These are phyloP conservation scores for Nemotelus pantherinus DNA, from an alignment of 2,888 invertebrate genomes.

Conservation along the genomic window DNA sequence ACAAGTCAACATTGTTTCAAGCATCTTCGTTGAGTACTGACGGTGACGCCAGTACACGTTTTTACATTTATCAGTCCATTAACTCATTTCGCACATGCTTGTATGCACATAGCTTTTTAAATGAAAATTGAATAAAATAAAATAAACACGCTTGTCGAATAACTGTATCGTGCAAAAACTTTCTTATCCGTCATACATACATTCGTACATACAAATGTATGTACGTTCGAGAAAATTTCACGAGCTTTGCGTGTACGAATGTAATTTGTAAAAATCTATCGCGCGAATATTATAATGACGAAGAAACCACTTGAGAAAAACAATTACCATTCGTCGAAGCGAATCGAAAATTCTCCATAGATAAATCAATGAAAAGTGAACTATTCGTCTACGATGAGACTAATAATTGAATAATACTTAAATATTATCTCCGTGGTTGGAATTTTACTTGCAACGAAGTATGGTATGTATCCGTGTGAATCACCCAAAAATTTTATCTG, in stretches of 20 bases:
- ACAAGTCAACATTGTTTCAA: background rate
- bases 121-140: constrained; percentile 9
- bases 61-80: background rate
- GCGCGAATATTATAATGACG: too few species aligned
- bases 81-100: constrained; percentile 5
- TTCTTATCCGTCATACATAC: background rate
- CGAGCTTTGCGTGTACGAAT: constrained; percentile 10
- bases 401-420: background rate
- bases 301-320: background rate
- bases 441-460: background rate
- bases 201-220: background rate
- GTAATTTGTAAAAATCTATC: background rate
- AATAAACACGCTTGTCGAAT: background rate
- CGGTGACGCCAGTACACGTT: background rate
- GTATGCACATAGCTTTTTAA: background rate
- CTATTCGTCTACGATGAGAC: background rate
- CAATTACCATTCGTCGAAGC: background rate
- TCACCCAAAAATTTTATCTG: background rate
- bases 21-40: background rate
- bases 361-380: constrained; percentile 12
- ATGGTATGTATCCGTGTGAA: background rate
- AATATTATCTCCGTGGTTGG: background rate
- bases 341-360: background rate
- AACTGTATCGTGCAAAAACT: constrained; percentile 23
- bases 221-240: too few species aligned